phyloP scores from a whole-genome alignment of 2,888 invertebrate species.

The Papilio demoleus region DNA sequence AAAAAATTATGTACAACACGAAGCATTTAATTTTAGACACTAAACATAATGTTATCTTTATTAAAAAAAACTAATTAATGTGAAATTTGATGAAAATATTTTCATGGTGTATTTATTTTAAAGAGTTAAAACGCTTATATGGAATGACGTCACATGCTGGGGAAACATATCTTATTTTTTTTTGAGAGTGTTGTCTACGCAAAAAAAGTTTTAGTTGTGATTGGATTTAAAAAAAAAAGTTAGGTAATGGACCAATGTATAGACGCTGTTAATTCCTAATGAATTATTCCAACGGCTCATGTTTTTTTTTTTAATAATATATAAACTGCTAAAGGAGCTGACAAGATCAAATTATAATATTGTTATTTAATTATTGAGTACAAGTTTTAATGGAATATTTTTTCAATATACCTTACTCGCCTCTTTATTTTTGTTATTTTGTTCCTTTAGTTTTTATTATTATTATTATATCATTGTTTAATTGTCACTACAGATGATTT shows the following conservation, averaged over 20 bases:
- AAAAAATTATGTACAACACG: conserved; percentile 77
- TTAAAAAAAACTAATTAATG: conserved; percentile 62
- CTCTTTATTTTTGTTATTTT: conserved; percentile 81
- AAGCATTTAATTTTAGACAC: conserved; percentile 83
- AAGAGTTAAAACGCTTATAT: conserved; percentile 68
- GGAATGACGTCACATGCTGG: conserved; percentile 75
- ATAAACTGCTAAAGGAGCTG: conserved; percentile 71
- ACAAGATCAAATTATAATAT: conserved; percentile 82
- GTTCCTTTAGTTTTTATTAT: conserved; percentile 82
- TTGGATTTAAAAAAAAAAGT: conserved; percentile 56
- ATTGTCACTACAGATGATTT: conserved; percentile 70
- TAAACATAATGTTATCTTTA: conserved; percentile 78
- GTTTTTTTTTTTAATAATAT: conserved; percentile 64
- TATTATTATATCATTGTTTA: conserved; percentile 79
- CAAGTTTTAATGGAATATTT: conserved; percentile 81
- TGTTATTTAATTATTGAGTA: conserved; percentile 84
- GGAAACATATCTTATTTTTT: conserved; percentile 58
- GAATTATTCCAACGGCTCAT: conserved; percentile 63
- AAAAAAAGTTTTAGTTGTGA: conserved; percentile 55
- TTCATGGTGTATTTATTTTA: conserved; percentile 72
- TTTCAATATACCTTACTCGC: conserved; percentile 80
- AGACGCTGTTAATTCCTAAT: conserved; percentile 68
- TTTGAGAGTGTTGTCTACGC: conserved; percentile 62
- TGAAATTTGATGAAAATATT: conserved; percentile 59
- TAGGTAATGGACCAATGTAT: conserved; percentile 78